phyloP scores from a whole-genome alignment of 2,797 vertebrate genomes.

The Momotus momota region DNA sequence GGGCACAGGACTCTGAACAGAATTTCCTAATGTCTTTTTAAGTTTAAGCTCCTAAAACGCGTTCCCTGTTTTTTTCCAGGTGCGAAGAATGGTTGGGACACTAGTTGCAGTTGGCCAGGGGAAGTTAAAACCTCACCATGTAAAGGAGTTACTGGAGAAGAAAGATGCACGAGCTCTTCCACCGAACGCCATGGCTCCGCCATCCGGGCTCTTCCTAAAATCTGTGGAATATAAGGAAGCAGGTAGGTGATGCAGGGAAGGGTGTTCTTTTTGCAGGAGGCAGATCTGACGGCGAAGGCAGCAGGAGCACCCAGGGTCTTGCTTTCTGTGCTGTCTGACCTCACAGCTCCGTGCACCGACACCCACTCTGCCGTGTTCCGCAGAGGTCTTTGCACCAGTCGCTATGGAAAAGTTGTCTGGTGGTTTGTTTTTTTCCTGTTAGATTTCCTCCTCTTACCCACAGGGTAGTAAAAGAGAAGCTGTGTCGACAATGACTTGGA shows the following conservation, averaged over 20 bases:
- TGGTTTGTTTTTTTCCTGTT: background rate
- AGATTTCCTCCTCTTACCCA: background rate
- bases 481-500: background rate
- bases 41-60: background rate
- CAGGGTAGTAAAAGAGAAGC: background rate
- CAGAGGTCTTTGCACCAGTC: background rate
- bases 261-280: background rate
- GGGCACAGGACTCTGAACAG: rapidly evolving
- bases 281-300: background rate
- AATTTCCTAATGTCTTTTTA: background rate
- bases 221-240: slow-evolving; percentile 81
- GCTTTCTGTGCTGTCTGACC: rapidly evolving
- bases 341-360: background rate
- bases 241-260: background rate
- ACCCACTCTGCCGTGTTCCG: rapidly evolving
- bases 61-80: slow-evolving; percentile 72
- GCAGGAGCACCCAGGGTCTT: background rate
- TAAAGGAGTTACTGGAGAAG: slow-evolving; percentile 83
- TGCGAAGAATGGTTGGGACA: slow-evolving; percentile 89
- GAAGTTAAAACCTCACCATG: slow-evolving; percentile 68
- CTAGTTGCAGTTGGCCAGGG: slow-evolving; percentile 89
- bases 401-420: background rate
- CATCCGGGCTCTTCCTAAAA: slow-evolving; percentile 88
- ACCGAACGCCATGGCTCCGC: slow-evolving; percentile 77
- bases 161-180: slow-evolving; percentile 82